Evolutionary conservation across 2,888 invertebrate genomes (phyloP).

Genomic region (Ophioninae sp.): DNA sequence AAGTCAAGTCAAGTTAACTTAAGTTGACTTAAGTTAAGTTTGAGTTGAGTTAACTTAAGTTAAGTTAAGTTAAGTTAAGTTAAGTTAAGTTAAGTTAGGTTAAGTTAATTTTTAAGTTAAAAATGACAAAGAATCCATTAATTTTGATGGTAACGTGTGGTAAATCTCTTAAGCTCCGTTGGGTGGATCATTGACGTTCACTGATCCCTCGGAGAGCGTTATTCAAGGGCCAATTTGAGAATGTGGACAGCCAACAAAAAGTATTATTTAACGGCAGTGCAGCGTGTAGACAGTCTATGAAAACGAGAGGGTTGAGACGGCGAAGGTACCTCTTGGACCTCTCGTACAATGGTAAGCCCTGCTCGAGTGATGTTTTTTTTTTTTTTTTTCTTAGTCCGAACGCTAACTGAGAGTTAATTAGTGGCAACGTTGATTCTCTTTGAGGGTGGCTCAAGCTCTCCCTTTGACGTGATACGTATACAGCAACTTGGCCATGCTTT

Average conservation of each 20-base stretch:
- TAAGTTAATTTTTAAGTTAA: background rate
- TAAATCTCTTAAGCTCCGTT: conserved; percentile 3
- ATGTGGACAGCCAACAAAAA: background rate
- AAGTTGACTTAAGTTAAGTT: too few relatives aligned
- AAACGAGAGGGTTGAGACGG: background rate
- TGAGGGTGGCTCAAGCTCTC: conserved; percentile 50
- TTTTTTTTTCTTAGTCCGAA: conserved; percentile 27
- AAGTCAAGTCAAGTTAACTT: background rate
- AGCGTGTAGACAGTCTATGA: conserved; percentile 1
- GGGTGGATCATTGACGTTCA: background rate
- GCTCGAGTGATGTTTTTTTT: conserved; percentile 18
- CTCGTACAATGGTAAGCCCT: conserved; percentile 19
- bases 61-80: too few relatives aligned
- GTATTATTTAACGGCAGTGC: background rate
- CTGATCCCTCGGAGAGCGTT: conserved; percentile 1
- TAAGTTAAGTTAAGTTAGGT: too few relatives aligned
- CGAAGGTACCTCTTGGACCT: conserved; percentile 3
- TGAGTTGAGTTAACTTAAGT: too few relatives aligned
- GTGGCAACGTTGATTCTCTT: conserved; percentile 57
- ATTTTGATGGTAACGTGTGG: background rate
- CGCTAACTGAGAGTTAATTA: conserved; percentile 53
- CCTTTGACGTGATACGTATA: conserved; percentile 46
- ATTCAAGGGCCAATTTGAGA: background rate
- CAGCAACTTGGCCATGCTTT: conserved; percentile 37
- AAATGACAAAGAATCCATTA: background rate